phyloP scores from a whole-genome alignment of 1,140 invertebrate genomes.

The Solen grandis region DNA sequence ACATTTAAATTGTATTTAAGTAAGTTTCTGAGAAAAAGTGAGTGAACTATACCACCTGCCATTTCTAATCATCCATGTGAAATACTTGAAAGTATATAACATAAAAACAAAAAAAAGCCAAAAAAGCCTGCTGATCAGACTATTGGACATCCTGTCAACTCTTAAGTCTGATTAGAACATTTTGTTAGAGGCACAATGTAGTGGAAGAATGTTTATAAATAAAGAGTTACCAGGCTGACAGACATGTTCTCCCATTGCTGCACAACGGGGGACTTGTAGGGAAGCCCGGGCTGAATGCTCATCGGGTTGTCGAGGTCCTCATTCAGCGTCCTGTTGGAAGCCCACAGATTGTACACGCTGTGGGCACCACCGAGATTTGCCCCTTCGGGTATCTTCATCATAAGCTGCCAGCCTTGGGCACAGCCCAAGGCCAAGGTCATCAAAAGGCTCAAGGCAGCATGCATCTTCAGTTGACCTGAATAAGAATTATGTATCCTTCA shows the following conservation, averaged over 20 bases:
- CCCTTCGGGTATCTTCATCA: slow-evolving; percentile 41
- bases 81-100: no score
- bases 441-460: neutral
- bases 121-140: no score
- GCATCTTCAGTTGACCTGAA: neutral
- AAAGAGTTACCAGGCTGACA: slow-evolving; percentile 45
- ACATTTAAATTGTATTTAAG: no score
- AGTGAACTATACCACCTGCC: no score
- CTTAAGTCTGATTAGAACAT: no score
- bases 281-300: slow-evolving; percentile 27
- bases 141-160: no score
- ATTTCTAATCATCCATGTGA: no score
- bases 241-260: slow-evolving; percentile 29
- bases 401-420: slow-evolving; percentile 24
- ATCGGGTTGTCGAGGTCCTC: slow-evolving; percentile 29
- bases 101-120: no score
- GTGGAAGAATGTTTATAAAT: no score
- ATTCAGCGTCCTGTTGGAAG: slow-evolving; percentile 43
- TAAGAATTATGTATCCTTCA: neutral
- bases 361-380: neutral
- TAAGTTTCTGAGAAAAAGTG: no score
- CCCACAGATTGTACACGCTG: slow-evolving; percentile 51
- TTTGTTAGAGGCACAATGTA: no score
- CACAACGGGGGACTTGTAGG: slow-evolving; percentile 37
- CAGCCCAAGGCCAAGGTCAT: neutral